Base-by-base conservation (phyloP, 2,888 invertebrate genomes). In the Pilophorus perplexus region DNA sequence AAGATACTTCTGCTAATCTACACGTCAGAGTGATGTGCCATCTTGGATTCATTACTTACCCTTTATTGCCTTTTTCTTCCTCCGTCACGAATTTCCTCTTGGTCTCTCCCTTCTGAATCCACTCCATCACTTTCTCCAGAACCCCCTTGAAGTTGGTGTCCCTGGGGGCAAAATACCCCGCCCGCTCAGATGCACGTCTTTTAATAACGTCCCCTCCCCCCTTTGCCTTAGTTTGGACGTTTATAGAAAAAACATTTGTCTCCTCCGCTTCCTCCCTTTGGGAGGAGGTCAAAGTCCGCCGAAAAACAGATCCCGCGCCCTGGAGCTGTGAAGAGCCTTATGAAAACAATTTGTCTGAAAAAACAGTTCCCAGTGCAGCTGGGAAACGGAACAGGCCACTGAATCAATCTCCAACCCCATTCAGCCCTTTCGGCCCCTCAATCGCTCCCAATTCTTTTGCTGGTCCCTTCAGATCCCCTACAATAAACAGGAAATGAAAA, bases 221-320 rank as follows among this genome's bases (percentile, higher is more conserved):
- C 10, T 23, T n/a, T 42, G 42, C 14, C 37, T 12, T n/a, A n/a
- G n/a, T n/a, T n/a, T 23, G 14, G 38, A 22, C 55, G 55, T 55
- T 55, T 55, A 55, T 55, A 55, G 55, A 55, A 55, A 55, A 55
- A 55, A 55, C 55, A 55, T 55, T 55, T 55, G 55, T 55, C 55
- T 55, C 55, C 38, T 22, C 20, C 55, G 6, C 16, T 18, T 37
- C 38, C 12, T 25, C 55, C 14, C 33, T 27, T n/a, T n/a, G n/a
- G n/a, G n/a, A n/a, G n/a, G n/a, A n/a, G n/a, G n/a, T n/a, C n/a
- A n/a, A n/a, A n/a, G n/a, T n/a, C n/a, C n/a, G n/a, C n/a, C n/a
- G n/a, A n/a, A n/a, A n/a, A n/a, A n/a, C n/a, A n/a, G n/a, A 3
- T 48, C 12, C 52, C 27, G 10, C 18, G 14, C 4, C 14, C 14